These are phyloP conservation scores for Anhinga anhinga DNA, from an alignment of 2,113 vertebrate species.

Conservation along the genomic window DNA sequence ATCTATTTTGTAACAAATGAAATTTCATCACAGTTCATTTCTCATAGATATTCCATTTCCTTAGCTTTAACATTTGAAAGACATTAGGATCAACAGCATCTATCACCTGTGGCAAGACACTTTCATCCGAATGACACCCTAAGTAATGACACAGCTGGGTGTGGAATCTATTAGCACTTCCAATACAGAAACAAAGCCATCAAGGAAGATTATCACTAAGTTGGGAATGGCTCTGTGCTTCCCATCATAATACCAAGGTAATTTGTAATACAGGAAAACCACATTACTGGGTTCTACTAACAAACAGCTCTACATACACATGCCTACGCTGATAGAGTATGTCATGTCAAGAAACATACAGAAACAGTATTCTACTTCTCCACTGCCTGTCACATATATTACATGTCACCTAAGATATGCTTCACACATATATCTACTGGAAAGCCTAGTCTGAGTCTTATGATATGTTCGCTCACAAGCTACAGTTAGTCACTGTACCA, in stretches of 20 bases:
- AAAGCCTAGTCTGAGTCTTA: neutral
- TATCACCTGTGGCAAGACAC: neutral
- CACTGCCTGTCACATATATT: neutral
- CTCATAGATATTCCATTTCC: neutral
- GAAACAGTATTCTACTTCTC: neutral
- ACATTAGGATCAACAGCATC: neutral
- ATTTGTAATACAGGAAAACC: neutral
- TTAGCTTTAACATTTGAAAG: neutral
- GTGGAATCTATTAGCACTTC: neutral
- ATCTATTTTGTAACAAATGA: neutral
- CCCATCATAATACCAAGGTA: neutral
- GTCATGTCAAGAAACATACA: rapidly evolving
- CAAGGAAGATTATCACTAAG: neutral
- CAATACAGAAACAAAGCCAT: neutral
- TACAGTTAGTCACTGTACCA: neutral
- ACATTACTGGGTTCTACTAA: neutral
- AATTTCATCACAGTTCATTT: neutral
- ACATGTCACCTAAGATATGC: rapidly evolving
- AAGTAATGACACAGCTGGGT: neutral
- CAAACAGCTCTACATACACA: neutral
- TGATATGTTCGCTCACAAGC: neutral
- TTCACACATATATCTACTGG: rapidly evolving
- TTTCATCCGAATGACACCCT: neutral
- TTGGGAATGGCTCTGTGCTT: neutral
- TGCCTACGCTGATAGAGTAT: neutral